A percentile compares a stretch with the other conserved stretches of the same genome.
Evolutionary conservation across 2,113 vertebrate genomes (phyloP).

Genomic region (Vimba vimba): DNA sequence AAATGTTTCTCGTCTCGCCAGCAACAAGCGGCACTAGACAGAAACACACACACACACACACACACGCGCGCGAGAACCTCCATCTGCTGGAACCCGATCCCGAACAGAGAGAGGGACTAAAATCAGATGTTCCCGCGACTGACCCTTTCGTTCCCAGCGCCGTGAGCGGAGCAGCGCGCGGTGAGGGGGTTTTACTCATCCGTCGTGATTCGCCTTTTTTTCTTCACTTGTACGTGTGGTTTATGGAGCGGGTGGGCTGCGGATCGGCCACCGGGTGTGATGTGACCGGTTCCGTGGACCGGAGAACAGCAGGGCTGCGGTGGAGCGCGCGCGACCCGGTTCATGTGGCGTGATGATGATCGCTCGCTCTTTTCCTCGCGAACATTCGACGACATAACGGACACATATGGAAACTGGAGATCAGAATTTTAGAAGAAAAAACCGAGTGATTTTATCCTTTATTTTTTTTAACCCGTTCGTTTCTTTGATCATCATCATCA

Average conservation of each 20-base stretch:
- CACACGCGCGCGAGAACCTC: neutral
- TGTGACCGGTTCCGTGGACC: constrained; percentile 78
- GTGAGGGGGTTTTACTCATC: neutral
- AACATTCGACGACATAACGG: constrained; percentile 85
- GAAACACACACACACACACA: constrained; percentile 8
- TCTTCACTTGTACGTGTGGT: constrained; percentile 36
- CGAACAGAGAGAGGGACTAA: neutral
- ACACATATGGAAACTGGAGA: constrained; percentile 99
- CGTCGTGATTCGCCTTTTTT: constrained; percentile 19
- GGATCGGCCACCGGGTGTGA: constrained; percentile 83
- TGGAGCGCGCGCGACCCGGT: constrained; percentile 60
- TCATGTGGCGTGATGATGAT: constrained; percentile 75
- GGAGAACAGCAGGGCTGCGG: constrained; percentile 58
- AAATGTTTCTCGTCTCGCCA: constrained; percentile 19
- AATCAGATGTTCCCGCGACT: neutral
- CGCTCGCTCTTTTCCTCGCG: constrained; percentile 68
- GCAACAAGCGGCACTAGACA: constrained; percentile 32
- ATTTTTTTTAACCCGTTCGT: constrained; percentile 1
- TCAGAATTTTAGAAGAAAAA: constrained; percentile 98
- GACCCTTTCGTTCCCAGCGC: no score
- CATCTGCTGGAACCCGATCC: constrained; percentile 13
- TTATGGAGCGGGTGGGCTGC: constrained; percentile 77
- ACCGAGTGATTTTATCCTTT: constrained; percentile 72
- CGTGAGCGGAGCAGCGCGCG: neutral
- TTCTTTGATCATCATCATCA: neutral